Evolutionary conservation across 2,797 vertebrate genomes (phyloP).

Genomic region (Lepidocolaptes lacrymiger): DNA sequence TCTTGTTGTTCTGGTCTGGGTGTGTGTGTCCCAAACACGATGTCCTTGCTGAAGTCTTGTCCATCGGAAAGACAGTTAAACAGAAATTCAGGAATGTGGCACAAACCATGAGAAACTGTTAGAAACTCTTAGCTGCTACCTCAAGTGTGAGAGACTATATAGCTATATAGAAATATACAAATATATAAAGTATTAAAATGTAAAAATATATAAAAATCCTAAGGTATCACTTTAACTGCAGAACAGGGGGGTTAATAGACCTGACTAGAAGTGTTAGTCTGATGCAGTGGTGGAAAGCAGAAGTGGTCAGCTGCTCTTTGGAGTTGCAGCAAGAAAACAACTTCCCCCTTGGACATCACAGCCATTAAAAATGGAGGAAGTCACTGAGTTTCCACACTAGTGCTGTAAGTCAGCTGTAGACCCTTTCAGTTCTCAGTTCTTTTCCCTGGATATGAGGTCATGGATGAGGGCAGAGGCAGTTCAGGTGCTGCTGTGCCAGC

Average conservation of each 20-base stretch:
- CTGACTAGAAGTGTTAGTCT: neutral
- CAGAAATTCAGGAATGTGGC: no score
- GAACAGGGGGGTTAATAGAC: neutral
- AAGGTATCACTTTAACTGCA: neutral
- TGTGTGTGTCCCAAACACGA: no score
- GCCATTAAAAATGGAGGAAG: neutral
- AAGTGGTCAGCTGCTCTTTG: neutral
- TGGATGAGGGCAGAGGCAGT: neutral
- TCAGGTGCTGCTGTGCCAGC: neutral
- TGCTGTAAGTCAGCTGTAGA: neutral
- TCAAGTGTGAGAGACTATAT: no score
- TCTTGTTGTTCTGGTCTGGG: no score
- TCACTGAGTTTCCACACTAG: neutral
- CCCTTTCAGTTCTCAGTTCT: neutral
- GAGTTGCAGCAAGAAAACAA: neutral
- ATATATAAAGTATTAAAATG: no score
- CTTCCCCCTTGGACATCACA: neutral
- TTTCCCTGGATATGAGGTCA: neutral
- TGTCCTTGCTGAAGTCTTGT: no score
- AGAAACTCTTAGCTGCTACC: no score
- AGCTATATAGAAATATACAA: no score
- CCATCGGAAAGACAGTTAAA: no score
- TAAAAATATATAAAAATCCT: no score
- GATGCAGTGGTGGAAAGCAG: neutral
- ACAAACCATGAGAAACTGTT: no score